Conservation (phyloP, 2,797 vertebrate species). For the Rallus crepitans region DNA sequence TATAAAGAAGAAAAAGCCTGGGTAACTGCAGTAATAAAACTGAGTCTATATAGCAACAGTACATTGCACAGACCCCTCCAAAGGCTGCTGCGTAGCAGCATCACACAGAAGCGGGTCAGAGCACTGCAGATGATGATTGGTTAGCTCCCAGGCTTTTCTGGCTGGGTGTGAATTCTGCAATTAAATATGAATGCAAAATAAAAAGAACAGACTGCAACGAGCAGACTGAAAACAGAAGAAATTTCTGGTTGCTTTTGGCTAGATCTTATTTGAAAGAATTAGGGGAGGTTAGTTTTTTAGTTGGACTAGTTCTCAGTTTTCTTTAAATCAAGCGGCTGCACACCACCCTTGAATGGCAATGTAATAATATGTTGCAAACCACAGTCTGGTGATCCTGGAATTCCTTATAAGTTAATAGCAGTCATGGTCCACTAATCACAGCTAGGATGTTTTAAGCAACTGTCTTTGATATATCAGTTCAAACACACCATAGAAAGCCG, state of each 20-base stretch:
- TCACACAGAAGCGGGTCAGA: neutral
- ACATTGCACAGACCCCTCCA: neutral
- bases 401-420: slow-evolving; percentile 58
- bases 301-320: neutral
- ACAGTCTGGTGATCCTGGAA: slow-evolving; percentile 49
- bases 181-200: slow-evolving; percentile 53
- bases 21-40: neutral
- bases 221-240: slow-evolving; percentile 44
- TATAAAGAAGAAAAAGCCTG: neutral
- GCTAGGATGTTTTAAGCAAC: slow-evolving; percentile 38
- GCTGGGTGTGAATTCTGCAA: slow-evolving; percentile 9
- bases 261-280: neutral
- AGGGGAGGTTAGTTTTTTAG: neutral
- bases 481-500: neutral
- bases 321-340: neutral
- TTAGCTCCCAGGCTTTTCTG: slow-evolving; percentile 1
- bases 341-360: neutral
- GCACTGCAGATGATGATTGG: fast-evolving
- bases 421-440: slow-evolving; percentile 53
- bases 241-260: slow-evolving; percentile 29
- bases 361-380: slow-evolving; percentile 47
- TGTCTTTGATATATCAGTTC: slow-evolving; percentile 27
- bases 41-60: neutral
- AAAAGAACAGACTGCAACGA: slow-evolving; percentile 51
- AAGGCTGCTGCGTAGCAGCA: neutral